Evolutionary conservation across 2,888 invertebrate species (phyloP).

Genomic region (Drosophila hawaiiensis): DNA sequence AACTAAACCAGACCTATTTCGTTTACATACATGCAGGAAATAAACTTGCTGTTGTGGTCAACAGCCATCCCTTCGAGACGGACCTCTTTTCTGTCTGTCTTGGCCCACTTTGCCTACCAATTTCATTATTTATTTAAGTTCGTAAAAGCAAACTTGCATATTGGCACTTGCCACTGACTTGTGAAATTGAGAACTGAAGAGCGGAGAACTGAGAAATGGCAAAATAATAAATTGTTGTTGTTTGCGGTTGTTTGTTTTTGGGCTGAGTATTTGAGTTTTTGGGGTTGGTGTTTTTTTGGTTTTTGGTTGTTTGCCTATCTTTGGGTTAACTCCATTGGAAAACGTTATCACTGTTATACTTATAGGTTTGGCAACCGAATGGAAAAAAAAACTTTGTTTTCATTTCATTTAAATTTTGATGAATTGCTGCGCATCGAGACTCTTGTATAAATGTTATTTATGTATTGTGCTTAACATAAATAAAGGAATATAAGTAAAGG

Average conservation of each 20-base stretch:
- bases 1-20: conserved; percentile 41
- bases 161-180: conserved; percentile 49
- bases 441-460: conserved; percentile 7
- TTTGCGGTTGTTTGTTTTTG: conserved; percentile 54
- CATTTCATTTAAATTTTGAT: conserved; percentile 74
- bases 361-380: conserved; percentile 55
- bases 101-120: conserved; percentile 64
- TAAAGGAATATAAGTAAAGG: not conserved
- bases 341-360: conserved; percentile 41
- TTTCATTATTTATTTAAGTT: conserved; percentile 79
- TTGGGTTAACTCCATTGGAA: conserved; percentile 37
- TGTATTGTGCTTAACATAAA: not conserved
- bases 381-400: conserved; percentile 68
- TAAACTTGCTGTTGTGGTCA: conserved; percentile 28
- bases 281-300: conserved; percentile 39
- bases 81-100: conserved; percentile 11
- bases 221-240: conserved; percentile 78
- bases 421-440: conserved; percentile 30
- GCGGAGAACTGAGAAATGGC: conserved; percentile 43
- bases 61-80: conserved; percentile 28
- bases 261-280: conserved; percentile 35
- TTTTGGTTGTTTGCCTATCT: conserved; percentile 46
- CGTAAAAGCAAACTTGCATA: conserved; percentile 71
- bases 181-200: conserved; percentile 11
- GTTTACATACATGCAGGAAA: conserved; percentile 9